phyloP scores from a whole-genome alignment of 2,113 vertebrate species.

The Pelvicachromis taeniatus region DNA sequence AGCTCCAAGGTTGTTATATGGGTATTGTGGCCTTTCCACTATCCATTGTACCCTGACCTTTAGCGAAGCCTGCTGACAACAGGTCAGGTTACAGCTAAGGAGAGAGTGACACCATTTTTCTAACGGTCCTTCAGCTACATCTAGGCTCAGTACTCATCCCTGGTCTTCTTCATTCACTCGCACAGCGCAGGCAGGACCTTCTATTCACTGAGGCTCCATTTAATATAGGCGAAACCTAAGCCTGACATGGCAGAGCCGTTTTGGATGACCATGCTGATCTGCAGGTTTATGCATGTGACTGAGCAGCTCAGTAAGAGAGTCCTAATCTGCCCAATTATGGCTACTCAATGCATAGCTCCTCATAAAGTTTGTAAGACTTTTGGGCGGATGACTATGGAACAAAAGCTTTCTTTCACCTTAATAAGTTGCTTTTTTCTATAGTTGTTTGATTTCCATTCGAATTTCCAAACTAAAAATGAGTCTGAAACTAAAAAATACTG shows the following conservation, averaged over 20 bases:
- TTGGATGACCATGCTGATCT: constrained; percentile 60
- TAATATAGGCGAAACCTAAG: constrained; percentile 73
- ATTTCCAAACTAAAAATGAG: neutral
- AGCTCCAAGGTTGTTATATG: neutral
- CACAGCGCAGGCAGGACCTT: constrained; percentile 26
- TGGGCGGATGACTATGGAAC: neutral
- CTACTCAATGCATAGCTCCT: neutral
- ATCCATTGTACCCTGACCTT: constrained; percentile 53
- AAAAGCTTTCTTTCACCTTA: neutral
- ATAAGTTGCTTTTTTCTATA: neutral
- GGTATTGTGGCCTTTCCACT: neutral
- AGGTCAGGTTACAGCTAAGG: constrained; percentile 67
- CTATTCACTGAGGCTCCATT: constrained; percentile 71
- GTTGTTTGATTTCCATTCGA: neutral
- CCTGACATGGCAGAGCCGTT: constrained; percentile 56
- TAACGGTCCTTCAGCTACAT: constrained; percentile 63
- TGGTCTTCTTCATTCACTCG: constrained; percentile 67
- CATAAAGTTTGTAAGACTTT: neutral
- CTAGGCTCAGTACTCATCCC: constrained; percentile 51
- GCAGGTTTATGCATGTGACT: constrained; percentile 9
- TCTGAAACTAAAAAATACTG: neutral
- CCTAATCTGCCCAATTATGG: constrained; percentile 21
- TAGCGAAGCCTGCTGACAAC: constrained; percentile 38
- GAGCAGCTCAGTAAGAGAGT: constrained; percentile 21
- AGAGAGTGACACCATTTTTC: constrained; percentile 67